Evolutionary conservation across 1,140 invertebrate genomes (phyloP), one percentile per base, ranked within the genome.

Genomic region (Pemphigus obesinymphae): DNA sequence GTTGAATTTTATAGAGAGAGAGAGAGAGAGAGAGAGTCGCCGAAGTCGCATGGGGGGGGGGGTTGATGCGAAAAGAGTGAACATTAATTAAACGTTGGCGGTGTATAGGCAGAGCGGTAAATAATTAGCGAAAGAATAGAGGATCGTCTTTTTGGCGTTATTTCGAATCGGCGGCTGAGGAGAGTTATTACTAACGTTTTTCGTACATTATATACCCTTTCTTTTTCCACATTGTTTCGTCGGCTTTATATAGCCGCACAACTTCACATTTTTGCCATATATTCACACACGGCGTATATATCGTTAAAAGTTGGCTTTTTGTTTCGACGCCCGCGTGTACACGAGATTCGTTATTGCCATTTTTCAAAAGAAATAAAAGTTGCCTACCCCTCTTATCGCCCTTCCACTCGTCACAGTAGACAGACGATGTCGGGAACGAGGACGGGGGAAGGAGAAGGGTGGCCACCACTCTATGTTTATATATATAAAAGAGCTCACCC

Each of bases 251-350:
- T n/a, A n/a, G n/a, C n/a, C n/a, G n/a, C n/a, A n/a, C n/a, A n/a
- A n/a, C n/a, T n/a, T 15, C 34, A 45, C 68, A 23, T 70, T 70
- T 70, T 45, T 70, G 3, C 20, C 29, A 50, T 45, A 73, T 13
- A 31, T 50, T 73, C 23, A 70, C 63, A n/a, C 34, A 34, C 63
- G 31, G 37, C 15, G 26, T 26, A 6, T 17, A 31, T 61, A 58
- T 80, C 76, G 76, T 80, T 80, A 61, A 80, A 80, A 80, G 76
- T 80, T 80, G 26, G 50, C 76, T 80, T 80, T 80, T 80, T 80
- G 76, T 80, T 61, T n/a, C 23, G 15, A 15, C 26, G 43, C 55
- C 31, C 53, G 53, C 53, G 45, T 29, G 29, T 17, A 29, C 58
- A 34, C 53, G 55, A 45, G 45, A 80, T 63, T 45, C 50, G 37